phyloP scores from a whole-genome alignment of 2,113 vertebrate genomes.

The Phrynocephalus versicolor region DNA sequence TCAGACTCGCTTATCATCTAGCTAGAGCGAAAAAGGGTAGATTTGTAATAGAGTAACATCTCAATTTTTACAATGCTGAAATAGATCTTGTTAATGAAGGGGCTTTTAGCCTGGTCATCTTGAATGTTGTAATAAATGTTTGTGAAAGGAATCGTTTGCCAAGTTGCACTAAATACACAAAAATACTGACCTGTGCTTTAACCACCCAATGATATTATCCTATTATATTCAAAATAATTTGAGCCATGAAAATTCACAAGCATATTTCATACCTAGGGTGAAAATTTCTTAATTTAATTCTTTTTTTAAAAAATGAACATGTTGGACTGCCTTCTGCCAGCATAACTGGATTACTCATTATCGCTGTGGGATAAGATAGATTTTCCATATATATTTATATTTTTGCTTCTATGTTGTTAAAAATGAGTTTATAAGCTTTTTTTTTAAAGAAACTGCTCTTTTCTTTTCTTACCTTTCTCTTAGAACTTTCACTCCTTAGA shows the following conservation, averaged over 20 bases:
- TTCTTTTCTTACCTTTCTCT: not conserved
- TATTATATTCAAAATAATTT: not conserved
- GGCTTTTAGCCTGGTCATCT: not conserved
- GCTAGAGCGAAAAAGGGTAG: not conserved
- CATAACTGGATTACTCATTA: not conserved
- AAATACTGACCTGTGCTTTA: constrained; percentile 24
- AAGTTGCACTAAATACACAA: not conserved
- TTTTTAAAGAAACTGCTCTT: constrained; percentile 5
- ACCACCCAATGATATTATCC: constrained; percentile 6
- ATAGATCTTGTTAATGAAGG: not conserved
- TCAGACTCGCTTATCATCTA: not conserved
- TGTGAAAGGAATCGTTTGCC: not conserved
- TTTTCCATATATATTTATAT: too few species aligned
- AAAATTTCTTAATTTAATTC: not conserved
- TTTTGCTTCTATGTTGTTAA: constrained; percentile 1
- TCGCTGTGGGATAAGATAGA: not conserved
- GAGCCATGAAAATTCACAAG: not conserved
- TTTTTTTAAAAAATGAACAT: not conserved
- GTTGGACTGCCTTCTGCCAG: not conserved
- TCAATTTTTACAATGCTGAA: not conserved
- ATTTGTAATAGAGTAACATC: not conserved
- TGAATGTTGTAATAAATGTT: not conserved
- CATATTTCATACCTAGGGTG: not conserved
- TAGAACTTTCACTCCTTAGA: constrained; percentile 52
- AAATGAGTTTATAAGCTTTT: constrained; percentile 35